phyloP scores from a whole-genome alignment of 2,888 invertebrate species.

The Ennomos erosarius region DNA sequence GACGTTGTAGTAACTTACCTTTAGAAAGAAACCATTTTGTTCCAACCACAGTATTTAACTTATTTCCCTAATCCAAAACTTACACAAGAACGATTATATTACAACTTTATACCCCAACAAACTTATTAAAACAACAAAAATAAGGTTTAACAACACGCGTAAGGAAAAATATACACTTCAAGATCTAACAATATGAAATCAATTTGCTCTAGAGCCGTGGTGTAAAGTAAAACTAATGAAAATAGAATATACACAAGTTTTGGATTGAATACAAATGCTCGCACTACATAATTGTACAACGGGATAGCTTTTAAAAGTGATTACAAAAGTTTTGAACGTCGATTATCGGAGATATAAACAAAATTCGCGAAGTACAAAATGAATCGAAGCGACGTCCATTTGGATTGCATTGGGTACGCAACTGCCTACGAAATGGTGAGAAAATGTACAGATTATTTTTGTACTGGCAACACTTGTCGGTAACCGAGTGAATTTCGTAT shows the following conservation, averaged over 20 bases:
- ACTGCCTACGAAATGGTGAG: slow-evolving; percentile 76
- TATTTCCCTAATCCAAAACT: slow-evolving; percentile 49
- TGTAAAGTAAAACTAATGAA: slow-evolving; percentile 59
- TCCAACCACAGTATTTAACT: slow-evolving; percentile 40
- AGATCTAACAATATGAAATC: slow-evolving; percentile 41
- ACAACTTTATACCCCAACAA: slow-evolving; percentile 47
- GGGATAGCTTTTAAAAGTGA: slow-evolving; percentile 73
- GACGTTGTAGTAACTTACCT: slow-evolving; percentile 40
- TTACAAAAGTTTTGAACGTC: slow-evolving; percentile 80
- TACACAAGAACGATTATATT: slow-evolving; percentile 58
- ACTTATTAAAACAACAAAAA: slow-evolving; percentile 51
- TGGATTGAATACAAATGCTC: slow-evolving; percentile 62
- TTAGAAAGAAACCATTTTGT: slow-evolving; percentile 45
- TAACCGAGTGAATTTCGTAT: slow-evolving; percentile 35
- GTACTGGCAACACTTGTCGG: slow-evolving; percentile 67
- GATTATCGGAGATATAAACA: slow-evolving; percentile 83
- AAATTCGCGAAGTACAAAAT: slow-evolving; percentile 70
- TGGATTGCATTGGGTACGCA: slow-evolving; percentile 74
- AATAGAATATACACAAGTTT: slow-evolving; percentile 67
- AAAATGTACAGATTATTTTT: slow-evolving; percentile 76
- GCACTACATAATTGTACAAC: slow-evolving; percentile 73
- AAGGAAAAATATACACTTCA: slow-evolving; percentile 37
- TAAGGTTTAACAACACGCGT: slow-evolving; percentile 43
- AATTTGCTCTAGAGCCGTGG: slow-evolving; percentile 42
- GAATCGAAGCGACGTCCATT: slow-evolving; percentile 79